phyloP scores from a whole-genome alignment of 2,888 invertebrate species.

The Cataglyphis cursor region DNA sequence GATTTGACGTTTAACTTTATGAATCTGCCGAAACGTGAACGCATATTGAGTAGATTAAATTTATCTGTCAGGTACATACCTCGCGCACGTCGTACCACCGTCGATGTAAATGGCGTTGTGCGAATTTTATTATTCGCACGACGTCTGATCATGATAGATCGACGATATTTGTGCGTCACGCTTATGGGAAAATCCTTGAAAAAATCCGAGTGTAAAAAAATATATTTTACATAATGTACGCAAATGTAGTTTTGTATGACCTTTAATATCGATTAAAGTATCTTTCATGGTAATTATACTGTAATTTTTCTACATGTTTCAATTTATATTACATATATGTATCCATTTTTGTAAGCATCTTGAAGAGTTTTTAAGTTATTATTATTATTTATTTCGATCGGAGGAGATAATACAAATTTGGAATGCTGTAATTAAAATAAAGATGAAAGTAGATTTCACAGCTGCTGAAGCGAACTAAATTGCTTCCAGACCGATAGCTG shows the following conservation, averaged over 20 bases:
- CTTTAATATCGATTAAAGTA: conserved; percentile 11
- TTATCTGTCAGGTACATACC: conserved; percentile 51
- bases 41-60: conserved; percentile 58
- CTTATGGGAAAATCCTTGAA: conserved; percentile 39
- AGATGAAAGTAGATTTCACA: conserved; percentile 9
- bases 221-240: conserved; percentile 21
- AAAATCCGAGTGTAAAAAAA: conserved; percentile 33
- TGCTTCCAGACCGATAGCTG: conserved; percentile 95
- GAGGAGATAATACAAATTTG: conserved; percentile 20
- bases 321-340: neutral
- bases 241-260: neutral
- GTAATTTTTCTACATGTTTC: neutral
- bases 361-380: neutral
- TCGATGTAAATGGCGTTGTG: conserved; percentile 51
- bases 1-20: conserved; percentile 49
- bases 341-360: neutral
- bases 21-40: conserved; percentile 41
- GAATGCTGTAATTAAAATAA: conserved; percentile 34
- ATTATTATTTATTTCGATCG: neutral
- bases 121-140: conserved; percentile 54
- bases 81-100: conserved; percentile 35
- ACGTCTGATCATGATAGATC: conserved; percentile 53
- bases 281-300: neutral
- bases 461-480: conserved; percentile 45
- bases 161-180: conserved; percentile 46